A percentile compares a stretch with the other conserved stretches of the same genome.
Conservation (phyloP, 2,113 vertebrate genomes). For the Eretmochelys imbricata region DNA sequence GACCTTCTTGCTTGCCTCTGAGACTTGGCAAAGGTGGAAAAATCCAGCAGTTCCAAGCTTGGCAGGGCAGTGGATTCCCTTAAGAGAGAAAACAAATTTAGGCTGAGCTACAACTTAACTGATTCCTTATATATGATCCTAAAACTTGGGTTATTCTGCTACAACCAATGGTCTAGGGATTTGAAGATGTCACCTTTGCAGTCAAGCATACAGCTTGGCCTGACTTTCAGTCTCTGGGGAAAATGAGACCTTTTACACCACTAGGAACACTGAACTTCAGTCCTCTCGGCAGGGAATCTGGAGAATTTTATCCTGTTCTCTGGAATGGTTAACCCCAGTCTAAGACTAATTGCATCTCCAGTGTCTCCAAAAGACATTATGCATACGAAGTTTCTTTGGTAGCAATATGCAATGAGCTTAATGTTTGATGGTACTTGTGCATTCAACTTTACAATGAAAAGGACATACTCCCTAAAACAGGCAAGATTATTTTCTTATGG, state of each 20-base stretch:
- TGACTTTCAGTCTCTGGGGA: accelerated
- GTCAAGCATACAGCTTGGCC: neutral
- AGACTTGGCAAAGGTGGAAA: neutral
- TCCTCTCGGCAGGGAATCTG: accelerated
- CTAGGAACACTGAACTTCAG: neutral
- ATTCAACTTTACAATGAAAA: neutral
- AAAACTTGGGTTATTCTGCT: neutral
- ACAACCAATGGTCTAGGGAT: neutral
- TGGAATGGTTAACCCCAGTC: neutral
- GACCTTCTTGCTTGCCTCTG: neutral
- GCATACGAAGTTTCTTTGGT: neutral
- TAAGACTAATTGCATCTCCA: neutral
- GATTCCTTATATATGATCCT: neutral
- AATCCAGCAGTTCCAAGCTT: neutral
- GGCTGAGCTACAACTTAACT: slow-evolving; percentile 10
- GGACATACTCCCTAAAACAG: neutral
- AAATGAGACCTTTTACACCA: accelerated
- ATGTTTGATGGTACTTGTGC: neutral
- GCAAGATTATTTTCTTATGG: neutral
- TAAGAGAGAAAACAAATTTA: neutral
- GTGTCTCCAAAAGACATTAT: neutral
- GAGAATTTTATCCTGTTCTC: accelerated
- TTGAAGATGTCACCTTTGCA: neutral
- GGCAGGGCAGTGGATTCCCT: slow-evolving; percentile 19
- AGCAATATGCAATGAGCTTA: neutral